Base-by-base conservation (phyloP, 2,113 vertebrate species). In the Alouatta palliata region DNA sequence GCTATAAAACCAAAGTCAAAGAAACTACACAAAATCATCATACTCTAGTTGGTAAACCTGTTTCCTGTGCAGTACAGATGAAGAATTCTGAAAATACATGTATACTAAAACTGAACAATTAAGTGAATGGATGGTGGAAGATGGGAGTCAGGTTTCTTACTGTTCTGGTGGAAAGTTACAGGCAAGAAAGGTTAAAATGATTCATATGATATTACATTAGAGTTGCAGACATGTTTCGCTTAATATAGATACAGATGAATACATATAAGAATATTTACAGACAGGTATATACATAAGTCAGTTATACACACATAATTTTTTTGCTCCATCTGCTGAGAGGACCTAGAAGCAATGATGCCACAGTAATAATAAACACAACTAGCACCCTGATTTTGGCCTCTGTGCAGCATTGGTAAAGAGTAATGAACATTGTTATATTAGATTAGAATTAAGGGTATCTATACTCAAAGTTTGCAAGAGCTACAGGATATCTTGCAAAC, bases 1-100 rank as follows among this genome's bases (percentile, higher is more conserved):
- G 47, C 25, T 77, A 30, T 68, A 54, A 90, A 91, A 83, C 40
- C 32, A 47, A 93, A 85, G 47, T 21, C 12, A 96, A 97, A n/a
- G 13, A 85, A 82, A 76, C 9, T 40, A 54, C 10, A 68, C 4
- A 47, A 76, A 76, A 93, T 58, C 56, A 93, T 47, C 30, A 17
- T 52, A 77, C 25, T 87, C 27, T 25, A 68, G 3, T 23, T 92
- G 21, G 68, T 27, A 93, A 77, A 89, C 40, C 40, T 54, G 23
- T 49, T 35, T 70, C 49, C 14, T 16, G 11, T 21, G 32, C 7
- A 14, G 12, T 70, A 76, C 14, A 49, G 43, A 49, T 47, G 66
- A 76, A 76, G 37, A 77, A 40, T 58, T 58, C 37, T 88, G 37
- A 83, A 89, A 64, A 49, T 66, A 40, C 25, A 47, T 19, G 75